Conservation (phyloP, 2,888 invertebrate genomes). For the Lasius platythorax region DNA sequence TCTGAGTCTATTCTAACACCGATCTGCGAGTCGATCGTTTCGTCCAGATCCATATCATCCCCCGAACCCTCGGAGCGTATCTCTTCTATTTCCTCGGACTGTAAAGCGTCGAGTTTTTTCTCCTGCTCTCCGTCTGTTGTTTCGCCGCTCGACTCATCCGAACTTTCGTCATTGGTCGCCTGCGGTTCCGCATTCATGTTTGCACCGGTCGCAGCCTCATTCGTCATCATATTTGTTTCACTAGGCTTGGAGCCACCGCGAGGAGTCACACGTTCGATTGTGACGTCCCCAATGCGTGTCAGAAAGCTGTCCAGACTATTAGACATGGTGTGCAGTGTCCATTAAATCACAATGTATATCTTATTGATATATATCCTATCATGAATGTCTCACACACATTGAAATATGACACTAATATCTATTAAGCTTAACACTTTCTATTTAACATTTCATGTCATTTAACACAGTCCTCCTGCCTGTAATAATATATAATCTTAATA, state of each 20-base stretch:
- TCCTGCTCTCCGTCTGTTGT: slow-evolving; percentile 82
- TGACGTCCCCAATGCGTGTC: slow-evolving; percentile 88
- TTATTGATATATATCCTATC: slow-evolving; percentile 61
- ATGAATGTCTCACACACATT: slow-evolving; percentile 72
- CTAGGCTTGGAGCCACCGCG: slow-evolving; percentile 76
- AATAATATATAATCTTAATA: slow-evolving; percentile 57
- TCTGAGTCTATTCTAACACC: slow-evolving; percentile 83
- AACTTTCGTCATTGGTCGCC: slow-evolving; percentile 80
- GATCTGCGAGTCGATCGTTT: slow-evolving; percentile 84
- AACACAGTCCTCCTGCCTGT: slow-evolving; percentile 61
- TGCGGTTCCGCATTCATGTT: slow-evolving; percentile 76
- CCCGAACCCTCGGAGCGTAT: slow-evolving; percentile 83
- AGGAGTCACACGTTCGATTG: slow-evolving; percentile 87
- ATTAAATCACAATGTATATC: slow-evolving; percentile 63
- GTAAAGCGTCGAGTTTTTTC: slow-evolving; percentile 76
- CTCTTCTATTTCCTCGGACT: slow-evolving; percentile 81
- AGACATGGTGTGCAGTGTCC: slow-evolving; percentile 80
- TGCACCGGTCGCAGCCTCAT: slow-evolving; percentile 68
- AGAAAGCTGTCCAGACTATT: slow-evolving; percentile 87
- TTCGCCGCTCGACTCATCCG: slow-evolving; percentile 86
- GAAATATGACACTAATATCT: slow-evolving; percentile 64
- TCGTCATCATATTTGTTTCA: slow-evolving; percentile 69
- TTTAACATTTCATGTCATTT: slow-evolving; percentile 60
- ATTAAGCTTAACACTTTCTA: slow-evolving; percentile 57
- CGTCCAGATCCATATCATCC: slow-evolving; percentile 85